Evolutionary conservation across 2,888 invertebrate genomes (phyloP).

Genomic region (Cistogaster globosa): DNA sequence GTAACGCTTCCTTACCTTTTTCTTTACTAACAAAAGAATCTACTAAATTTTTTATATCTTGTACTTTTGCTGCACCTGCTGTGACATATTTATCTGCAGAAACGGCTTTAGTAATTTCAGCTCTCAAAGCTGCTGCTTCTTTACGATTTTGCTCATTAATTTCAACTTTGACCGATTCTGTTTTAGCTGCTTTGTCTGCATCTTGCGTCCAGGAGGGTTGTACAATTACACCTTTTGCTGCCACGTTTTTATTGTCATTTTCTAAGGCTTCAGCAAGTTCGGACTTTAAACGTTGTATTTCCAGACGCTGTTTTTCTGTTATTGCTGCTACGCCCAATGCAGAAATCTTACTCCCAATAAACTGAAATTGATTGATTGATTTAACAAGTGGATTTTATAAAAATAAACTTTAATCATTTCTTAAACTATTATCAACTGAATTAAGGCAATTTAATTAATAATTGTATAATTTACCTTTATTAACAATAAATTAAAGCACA

Average conservation of each 20-base stretch:
- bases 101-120: slow-evolving; percentile 75
- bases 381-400: too few species aligned
- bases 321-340: background rate
- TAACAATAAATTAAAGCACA: slow-evolving; percentile 42
- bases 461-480: slow-evolving; percentile 34
- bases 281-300: slow-evolving; percentile 77
- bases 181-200: background rate
- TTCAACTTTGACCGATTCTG: slow-evolving; percentile 73
- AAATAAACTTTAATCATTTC: too few species aligned
- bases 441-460: background rate
- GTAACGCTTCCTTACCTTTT: slow-evolving; percentile 46
- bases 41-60: slow-evolving; percentile 59
- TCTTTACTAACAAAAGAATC: slow-evolving; percentile 35
- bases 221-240: slow-evolving; percentile 75
- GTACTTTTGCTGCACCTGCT: slow-evolving; percentile 54
- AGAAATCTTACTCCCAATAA: slow-evolving; percentile 8
- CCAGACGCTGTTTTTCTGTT: slow-evolving; percentile 71
- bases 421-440: too few species aligned
- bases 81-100: slow-evolving; percentile 65
- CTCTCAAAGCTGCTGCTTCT: slow-evolving; percentile 74
- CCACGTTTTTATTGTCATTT: slow-evolving; percentile 67
- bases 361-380: slow-evolving; percentile 1
- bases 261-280: slow-evolving; percentile 77
- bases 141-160: slow-evolving; percentile 73
- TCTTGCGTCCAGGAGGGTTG: slow-evolving; percentile 80